A percentile compares a stretch with the other conserved stretches of the same genome.
phyloP scores from a whole-genome alignment of 2,113 vertebrate genomes.

The Takifugu flavidus region DNA sequence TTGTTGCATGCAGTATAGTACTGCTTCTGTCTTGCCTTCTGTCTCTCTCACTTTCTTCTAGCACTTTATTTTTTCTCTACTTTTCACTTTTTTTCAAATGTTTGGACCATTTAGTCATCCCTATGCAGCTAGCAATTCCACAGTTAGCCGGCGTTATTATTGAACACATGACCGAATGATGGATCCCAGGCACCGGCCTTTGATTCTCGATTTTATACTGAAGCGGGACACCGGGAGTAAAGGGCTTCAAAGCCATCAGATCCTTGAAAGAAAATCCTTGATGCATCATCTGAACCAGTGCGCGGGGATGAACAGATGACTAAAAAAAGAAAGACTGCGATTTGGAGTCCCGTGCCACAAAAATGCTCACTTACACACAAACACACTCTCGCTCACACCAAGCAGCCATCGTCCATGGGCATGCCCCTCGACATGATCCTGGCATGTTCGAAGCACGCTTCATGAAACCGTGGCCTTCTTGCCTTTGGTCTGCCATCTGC shows the following conservation, averaged over 20 bases:
- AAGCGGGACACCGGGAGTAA: conserved; percentile 39
- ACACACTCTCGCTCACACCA: conserved; percentile 41
- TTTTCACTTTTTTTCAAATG: conserved; percentile 32
- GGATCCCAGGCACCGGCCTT: conserved; percentile 65
- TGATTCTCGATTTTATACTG: conserved; percentile 47
- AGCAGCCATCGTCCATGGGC: conserved; percentile 64
- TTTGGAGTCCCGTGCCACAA: conserved; percentile 26
- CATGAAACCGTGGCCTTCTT: conserved; percentile 76
- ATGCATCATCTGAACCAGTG: conserved; percentile 59
- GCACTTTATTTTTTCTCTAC: conserved; percentile 26
- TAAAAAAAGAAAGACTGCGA: conserved; percentile 23
- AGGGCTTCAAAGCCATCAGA: conserved; percentile 70
- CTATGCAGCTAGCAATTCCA: conserved; percentile 73
- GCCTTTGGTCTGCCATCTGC: conserved; percentile 70
- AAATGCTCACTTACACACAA: conserved; percentile 33
- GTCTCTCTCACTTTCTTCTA: conserved; percentile 29
- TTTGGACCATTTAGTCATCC: conserved; percentile 55
- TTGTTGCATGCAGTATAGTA: conserved; percentile 14
- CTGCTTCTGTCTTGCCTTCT: conserved; percentile 13
- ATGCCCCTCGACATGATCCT: conserved; percentile 69
- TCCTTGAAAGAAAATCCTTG: conserved; percentile 32
- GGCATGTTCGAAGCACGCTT: conserved; percentile 73
- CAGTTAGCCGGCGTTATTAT: conserved; percentile 67
- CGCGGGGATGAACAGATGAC: conserved; percentile 52
- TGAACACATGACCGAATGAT: conserved; percentile 65